Evolutionary conservation across 2,797 vertebrate genomes (phyloP).

Genomic region (Salmo trutta): DNA sequence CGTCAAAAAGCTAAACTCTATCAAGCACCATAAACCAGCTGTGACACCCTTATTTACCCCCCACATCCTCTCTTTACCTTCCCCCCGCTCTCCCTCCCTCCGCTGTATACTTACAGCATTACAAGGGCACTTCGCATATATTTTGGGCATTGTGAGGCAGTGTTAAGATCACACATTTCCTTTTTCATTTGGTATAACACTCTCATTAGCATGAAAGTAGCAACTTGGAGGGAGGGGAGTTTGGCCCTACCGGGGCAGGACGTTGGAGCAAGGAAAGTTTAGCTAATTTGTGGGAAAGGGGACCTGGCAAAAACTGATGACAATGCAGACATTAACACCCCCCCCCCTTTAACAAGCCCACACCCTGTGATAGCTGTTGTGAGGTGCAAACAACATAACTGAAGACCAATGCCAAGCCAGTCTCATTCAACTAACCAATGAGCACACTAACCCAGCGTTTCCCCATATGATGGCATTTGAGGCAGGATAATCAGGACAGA

Average conservation of each 20-base stretch:
- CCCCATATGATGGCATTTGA: background rate
- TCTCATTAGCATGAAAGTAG: conserved; percentile 85
- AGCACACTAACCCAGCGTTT: background rate
- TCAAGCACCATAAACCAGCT: conserved; percentile 41
- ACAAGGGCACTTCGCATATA: conserved; percentile 78
- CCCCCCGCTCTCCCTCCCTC: conserved; percentile 30
- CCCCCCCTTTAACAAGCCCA: conserved; percentile 8
- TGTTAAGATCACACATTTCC: conserved; percentile 83
- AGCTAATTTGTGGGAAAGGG: conserved; percentile 68
- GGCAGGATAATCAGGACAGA: background rate
- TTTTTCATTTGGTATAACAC: conserved; percentile 84
- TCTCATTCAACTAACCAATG: background rate
- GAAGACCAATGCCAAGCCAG: background rate
- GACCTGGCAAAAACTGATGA: conserved; percentile 69
- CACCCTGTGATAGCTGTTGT: conserved; percentile 72
- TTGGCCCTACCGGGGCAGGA: conserved; percentile 38
- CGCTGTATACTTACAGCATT: conserved; percentile 59
- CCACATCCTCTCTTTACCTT: background rate
- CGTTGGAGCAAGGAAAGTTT: conserved; percentile 42
- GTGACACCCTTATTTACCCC: conserved; percentile 21
- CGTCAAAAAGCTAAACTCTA: conserved; percentile 56
- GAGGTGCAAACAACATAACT: conserved; percentile 36
- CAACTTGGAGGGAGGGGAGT: conserved; percentile 42
- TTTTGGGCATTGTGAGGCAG: conserved; percentile 76
- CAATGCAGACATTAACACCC: conserved; percentile 56